A percentile compares a stretch with the other conserved stretches of the same genome.
Evolutionary conservation across 2,797 vertebrate species (phyloP).

Genomic region (Sebastes hopkinsi): DNA sequence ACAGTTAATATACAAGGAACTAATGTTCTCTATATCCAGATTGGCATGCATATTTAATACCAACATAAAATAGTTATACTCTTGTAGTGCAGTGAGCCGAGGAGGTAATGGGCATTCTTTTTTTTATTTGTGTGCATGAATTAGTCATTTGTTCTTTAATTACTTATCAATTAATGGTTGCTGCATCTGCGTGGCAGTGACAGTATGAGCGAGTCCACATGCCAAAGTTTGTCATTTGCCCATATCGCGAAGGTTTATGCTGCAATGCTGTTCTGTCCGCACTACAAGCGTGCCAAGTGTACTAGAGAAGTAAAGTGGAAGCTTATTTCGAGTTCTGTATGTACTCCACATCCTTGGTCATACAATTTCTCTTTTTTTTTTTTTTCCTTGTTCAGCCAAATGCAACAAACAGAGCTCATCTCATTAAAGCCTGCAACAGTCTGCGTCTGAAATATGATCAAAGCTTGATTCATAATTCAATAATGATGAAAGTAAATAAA

Average conservation of each 20-base stretch:
- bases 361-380: no score
- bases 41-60: neutral
- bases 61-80: neutral
- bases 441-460: neutral
- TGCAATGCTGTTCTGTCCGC: no score
- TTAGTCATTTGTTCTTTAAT: neutral
- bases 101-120: no score
- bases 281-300: no score
- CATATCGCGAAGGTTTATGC: no score
- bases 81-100: neutral
- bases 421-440: neutral
- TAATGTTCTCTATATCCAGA: neutral
- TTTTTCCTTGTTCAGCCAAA: neutral
- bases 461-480: neutral
- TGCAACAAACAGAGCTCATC: neutral
- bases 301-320: neutral
- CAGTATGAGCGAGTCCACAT: no score
- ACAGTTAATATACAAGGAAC: neutral
- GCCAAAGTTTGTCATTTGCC: neutral
- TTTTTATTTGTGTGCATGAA: neutral
- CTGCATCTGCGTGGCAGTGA: neutral
- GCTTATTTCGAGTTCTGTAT: neutral
- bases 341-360: neutral
- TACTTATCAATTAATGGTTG: neutral
- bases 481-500: neutral